These are phyloP conservation scores for Myotis daubentonii DNA, from an alignment of 2,797 vertebrate genomes.

Conservation along the genomic window DNA sequence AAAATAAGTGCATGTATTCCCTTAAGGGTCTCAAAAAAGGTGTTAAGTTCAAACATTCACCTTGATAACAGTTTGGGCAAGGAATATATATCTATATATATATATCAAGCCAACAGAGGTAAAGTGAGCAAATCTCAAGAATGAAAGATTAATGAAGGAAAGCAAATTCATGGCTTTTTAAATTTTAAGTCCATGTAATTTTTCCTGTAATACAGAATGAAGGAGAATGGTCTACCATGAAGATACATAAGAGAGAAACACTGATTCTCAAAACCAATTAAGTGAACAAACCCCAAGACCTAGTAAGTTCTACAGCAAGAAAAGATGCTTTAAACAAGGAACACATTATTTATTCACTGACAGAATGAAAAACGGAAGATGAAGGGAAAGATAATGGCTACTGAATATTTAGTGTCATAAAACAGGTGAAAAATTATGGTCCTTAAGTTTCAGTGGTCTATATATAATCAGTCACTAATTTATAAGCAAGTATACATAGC, in stretches of 20 bases:
- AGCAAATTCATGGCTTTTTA: constrained; percentile 50
- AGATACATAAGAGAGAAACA: constrained; percentile 7
- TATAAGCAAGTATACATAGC: not conserved
- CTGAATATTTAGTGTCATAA: constrained; percentile 25
- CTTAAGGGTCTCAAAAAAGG: constrained; percentile 41
- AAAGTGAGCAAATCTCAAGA: constrained; percentile 59
- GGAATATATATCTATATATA: constrained; percentile 61
- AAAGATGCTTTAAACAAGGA: constrained; percentile 59
- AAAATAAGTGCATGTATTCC: constrained; percentile 28
- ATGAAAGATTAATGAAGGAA: constrained; percentile 22
- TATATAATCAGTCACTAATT: not conserved
- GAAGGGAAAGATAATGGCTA: not conserved
- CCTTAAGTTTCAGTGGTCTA: not conserved
- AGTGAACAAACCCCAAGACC: constrained; percentile 30
- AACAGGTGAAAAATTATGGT: not conserved
- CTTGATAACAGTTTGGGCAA: constrained; percentile 62
- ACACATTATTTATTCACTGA: constrained; percentile 40
- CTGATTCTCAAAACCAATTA: constrained; percentile 42
- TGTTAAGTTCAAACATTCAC: constrained; percentile 16
- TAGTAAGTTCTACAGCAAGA: not conserved
- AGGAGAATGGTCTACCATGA: constrained; percentile 47
- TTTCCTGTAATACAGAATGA: constrained; percentile 15
- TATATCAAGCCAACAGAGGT: constrained; percentile 55
- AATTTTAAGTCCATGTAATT: constrained; percentile 23
- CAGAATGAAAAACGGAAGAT: constrained; percentile 44